Percentiles rank a stretch among this genome's conserved stretches.
These are phyloP conservation scores for Sitodiplosis mosellana DNA, from an alignment of 1,140 invertebrate species.

Conservation along the genomic window DNA sequence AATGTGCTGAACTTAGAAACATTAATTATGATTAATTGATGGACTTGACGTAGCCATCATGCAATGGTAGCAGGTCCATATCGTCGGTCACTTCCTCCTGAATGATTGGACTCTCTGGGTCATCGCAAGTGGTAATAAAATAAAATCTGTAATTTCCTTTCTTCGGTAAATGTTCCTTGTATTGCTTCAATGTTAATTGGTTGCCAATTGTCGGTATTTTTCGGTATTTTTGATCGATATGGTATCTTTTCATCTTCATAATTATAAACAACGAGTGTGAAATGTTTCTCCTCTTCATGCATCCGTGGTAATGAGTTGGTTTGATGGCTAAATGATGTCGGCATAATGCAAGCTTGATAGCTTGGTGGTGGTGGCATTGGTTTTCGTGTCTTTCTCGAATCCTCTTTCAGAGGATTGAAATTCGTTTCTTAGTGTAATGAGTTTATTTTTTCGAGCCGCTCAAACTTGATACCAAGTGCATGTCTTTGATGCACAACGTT, in stretches of 20 bases:
- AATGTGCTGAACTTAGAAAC: too few species aligned
- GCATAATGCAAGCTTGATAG: too few species aligned
- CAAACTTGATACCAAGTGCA: too few species aligned
- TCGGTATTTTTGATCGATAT: slow-evolving; percentile 74
- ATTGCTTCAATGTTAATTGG: slow-evolving; percentile 62
- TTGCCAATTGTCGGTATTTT: too few species aligned
- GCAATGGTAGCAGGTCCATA: slow-evolving; percentile 66
- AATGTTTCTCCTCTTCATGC: slow-evolving; percentile 26
- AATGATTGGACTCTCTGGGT: slow-evolving; percentile 71
- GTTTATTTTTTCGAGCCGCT: too few species aligned
- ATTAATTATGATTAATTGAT: slow-evolving; percentile 16
- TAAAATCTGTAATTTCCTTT: slow-evolving; percentile 89
- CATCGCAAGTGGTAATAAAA: slow-evolving; percentile 83
- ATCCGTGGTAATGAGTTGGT: too few species aligned
- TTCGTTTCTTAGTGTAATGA: too few species aligned
- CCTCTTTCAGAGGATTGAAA: too few species aligned
- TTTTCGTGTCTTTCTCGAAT: background rate
- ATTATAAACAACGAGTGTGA: slow-evolving; percentile 60
- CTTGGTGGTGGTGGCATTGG: background rate
- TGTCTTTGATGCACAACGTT: too few species aligned
- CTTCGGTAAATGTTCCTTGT: slow-evolving; percentile 81
- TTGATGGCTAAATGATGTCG: too few species aligned
- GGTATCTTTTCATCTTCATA: slow-evolving; percentile 75
- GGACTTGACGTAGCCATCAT: slow-evolving; percentile 73
- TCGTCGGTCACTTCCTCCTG: slow-evolving; percentile 84